Conservation (phyloP, 2,113 vertebrate genomes). For the Colinus virginianus region DNA sequence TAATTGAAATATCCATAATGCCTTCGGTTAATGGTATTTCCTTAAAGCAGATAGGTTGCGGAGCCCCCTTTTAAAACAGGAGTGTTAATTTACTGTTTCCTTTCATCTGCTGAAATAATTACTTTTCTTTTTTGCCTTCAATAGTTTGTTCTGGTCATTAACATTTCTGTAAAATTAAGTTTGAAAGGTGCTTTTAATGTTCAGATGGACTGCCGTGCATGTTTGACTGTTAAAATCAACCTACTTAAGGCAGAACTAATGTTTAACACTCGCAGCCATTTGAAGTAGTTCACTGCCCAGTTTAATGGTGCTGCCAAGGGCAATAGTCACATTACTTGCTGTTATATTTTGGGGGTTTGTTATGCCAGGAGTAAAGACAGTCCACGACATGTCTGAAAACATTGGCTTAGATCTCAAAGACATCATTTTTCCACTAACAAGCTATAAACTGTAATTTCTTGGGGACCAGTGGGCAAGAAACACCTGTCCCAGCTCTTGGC, state of each 20-base stretch:
- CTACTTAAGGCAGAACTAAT: constrained; percentile 81
- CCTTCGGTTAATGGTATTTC: constrained; percentile 62
- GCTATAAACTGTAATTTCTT: constrained; percentile 45
- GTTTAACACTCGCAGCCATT: constrained; percentile 79
- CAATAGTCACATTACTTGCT: constrained; percentile 67
- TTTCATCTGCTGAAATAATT: constrained; percentile 85
- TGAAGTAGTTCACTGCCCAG: constrained; percentile 78
- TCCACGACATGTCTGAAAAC: constrained; percentile 50
- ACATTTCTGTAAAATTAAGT: constrained; percentile 83
- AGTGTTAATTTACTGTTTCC: constrained; percentile 81
- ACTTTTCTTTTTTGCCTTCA: constrained; percentile 75
- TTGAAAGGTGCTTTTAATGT: constrained; percentile 82
- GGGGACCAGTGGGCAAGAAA: not conserved
- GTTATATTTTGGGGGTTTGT: constrained; percentile 41
- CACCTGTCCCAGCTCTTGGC: not conserved
- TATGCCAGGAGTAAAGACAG: constrained; percentile 63
- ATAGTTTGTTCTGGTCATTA: constrained; percentile 82
- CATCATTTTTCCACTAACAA: constrained; percentile 49
- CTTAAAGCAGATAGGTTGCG: constrained; percentile 67
- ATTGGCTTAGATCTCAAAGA: constrained; percentile 30
- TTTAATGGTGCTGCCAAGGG: constrained; percentile 81
- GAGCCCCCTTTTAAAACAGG: constrained; percentile 49
- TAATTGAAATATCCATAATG: constrained; percentile 48
- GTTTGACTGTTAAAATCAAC: constrained; percentile 74
- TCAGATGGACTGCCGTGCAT: constrained; percentile 73